phyloP scores from a whole-genome alignment of 2,113 vertebrate genomes.

The Petrocephalus microphthalmus region DNA sequence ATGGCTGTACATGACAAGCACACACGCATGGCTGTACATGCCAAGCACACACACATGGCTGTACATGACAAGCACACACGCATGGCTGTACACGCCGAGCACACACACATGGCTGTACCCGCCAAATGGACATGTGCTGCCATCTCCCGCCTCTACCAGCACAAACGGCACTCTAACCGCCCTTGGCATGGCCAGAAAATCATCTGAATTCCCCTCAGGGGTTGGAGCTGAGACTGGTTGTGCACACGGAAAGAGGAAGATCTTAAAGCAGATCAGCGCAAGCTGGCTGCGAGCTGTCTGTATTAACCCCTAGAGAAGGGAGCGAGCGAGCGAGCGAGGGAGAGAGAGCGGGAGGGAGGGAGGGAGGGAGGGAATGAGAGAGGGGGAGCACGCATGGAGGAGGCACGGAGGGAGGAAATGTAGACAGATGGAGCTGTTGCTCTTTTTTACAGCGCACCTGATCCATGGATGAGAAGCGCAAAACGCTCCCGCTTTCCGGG shows the following conservation, averaged over 20 bases:
- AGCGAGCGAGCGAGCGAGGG: conserved; percentile 9
- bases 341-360: not conserved
- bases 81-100: not conserved
- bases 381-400: conserved; percentile 14
- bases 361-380: not conserved
- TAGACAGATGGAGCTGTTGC: conserved; percentile 25
- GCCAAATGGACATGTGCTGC: not conserved
- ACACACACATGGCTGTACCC: not conserved
- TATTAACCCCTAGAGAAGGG: conserved; percentile 52
- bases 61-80: not conserved
- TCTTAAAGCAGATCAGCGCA: conserved; percentile 23
- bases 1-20: not conserved
- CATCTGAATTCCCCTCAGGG: conserved; percentile 42
- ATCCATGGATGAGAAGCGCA: conserved; percentile 37
- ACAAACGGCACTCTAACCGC: conserved; percentile 37
- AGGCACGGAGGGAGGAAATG: conserved; percentile 37
- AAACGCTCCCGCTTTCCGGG: conserved; percentile 17
- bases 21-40: not conserved
- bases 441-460: conserved; percentile 32
- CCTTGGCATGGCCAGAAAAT: conserved; percentile 45
- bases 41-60: not conserved
- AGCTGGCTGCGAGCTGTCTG: conserved; percentile 43
- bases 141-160: conserved; percentile 29
- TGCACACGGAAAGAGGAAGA: not conserved
- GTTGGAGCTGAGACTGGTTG: conserved; percentile 28